Evolutionary conservation across 2,113 vertebrate genomes (phyloP).

Genomic region (Machaerirhynchus nigripectus): DNA sequence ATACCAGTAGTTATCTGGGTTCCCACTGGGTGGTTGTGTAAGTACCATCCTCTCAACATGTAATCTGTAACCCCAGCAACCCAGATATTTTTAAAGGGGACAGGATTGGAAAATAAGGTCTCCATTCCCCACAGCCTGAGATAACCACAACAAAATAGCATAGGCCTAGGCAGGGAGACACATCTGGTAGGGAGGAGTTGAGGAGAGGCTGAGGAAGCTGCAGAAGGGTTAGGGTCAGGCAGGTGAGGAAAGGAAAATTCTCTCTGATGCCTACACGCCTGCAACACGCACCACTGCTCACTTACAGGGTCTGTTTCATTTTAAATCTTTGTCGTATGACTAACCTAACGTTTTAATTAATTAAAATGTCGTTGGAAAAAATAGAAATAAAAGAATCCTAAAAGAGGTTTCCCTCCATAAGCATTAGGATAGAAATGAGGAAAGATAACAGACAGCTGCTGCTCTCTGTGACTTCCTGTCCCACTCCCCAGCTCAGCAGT

Average conservation of each 20-base stretch:
- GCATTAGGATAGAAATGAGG: not conserved
- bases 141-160: not conserved
- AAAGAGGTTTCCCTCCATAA: not conserved
- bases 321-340: not conserved
- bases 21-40: not conserved
- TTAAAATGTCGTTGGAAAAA: not conserved
- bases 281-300: not conserved
- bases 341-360: not conserved
- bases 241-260: not conserved
- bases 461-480: not conserved
- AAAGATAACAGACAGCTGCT: not conserved
- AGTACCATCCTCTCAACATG: not conserved
- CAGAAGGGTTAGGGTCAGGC: not conserved
- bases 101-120: not conserved
- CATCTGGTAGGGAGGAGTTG: not conserved
- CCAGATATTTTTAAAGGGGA: not conserved
- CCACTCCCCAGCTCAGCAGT: not conserved
- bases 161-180: not conserved
- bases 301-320: accelerated
- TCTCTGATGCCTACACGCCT: not conserved
- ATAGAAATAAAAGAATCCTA: not conserved
- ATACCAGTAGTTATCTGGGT: not conserved
- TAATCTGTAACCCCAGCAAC: not conserved
- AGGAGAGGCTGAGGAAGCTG: not conserved
- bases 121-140: not conserved